Conservation (phyloP, 2,888 invertebrate genomes). For the Perizoma flavofasciatum region DNA sequence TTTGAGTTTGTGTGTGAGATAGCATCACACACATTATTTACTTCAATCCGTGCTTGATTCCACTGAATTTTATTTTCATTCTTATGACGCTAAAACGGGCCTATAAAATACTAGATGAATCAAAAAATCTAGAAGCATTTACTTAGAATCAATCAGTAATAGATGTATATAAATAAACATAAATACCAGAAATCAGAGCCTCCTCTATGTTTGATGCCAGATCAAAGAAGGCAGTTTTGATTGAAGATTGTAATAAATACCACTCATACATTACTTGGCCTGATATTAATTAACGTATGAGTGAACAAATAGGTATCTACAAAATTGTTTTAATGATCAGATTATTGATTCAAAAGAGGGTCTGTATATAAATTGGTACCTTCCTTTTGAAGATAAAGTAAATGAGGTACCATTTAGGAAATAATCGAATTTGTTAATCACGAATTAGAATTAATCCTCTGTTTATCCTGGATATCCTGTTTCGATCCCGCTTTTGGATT, state of each 20-base stretch:
- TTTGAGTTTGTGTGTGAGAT: no score
- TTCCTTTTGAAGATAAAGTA: conserved; percentile 20
- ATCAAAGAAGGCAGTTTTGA: neutral
- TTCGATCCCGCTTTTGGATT: conserved; percentile 11
- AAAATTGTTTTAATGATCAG: conserved; percentile 2
- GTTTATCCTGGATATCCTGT: conserved; percentile 14
- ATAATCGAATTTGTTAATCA: conserved; percentile 31
- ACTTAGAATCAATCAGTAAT: no score
- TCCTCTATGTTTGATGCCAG: no score
- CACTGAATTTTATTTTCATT: no score
- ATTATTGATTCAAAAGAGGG: conserved; percentile 12
- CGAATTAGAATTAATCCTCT: conserved; percentile 20
- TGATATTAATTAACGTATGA: conserved; percentile 1
- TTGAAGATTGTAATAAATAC: conserved; percentile 21
- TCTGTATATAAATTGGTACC: conserved; percentile 1
- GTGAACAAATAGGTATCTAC: conserved; percentile 1
- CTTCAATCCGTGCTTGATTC: no score
- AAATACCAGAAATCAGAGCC: no score
- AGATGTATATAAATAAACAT: no score
- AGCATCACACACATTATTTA: no score
- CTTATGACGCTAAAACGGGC: no score
- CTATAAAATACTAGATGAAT: no score
- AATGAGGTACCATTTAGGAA: conserved; percentile 22
- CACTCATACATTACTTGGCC: conserved; percentile 33
- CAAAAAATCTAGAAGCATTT: no score